Percentiles rank a stretch among this genome's conserved stretches.
Conservation (phyloP, 2,113 vertebrate genomes). For the pig (Sus scrofa) region DNA sequence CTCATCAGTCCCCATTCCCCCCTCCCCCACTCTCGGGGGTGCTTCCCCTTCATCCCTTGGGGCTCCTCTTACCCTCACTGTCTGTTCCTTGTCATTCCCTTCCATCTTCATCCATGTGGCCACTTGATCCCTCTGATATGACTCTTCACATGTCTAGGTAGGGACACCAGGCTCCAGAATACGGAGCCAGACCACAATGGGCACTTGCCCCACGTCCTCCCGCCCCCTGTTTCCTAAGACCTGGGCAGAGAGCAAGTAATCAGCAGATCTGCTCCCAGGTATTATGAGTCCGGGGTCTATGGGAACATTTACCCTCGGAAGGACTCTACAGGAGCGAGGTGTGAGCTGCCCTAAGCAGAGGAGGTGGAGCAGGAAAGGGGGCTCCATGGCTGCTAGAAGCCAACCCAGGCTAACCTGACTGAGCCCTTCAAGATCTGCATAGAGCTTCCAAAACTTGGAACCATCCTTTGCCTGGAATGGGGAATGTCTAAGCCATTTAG, state of each 20-base stretch:
- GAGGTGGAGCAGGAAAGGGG: accelerated
- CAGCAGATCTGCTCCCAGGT: neutral
- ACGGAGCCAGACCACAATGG: accelerated
- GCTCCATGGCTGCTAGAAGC: neutral
- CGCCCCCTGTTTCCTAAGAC: neutral
- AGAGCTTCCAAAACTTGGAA: neutral
- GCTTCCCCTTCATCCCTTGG: neutral
- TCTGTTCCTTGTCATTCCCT: neutral
- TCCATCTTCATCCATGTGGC: conserved; percentile 4
- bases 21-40: accelerated
- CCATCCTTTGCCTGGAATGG: accelerated
- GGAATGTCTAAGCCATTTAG: accelerated
- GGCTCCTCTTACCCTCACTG: conserved; percentile 14
- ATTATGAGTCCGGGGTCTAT: neutral
- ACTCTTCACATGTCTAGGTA: too few relatives aligned
- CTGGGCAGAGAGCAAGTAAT: neutral
- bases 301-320: neutral
- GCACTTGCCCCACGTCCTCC: accelerated
- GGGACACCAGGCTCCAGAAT: too few relatives aligned
- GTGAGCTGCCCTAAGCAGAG: neutral
- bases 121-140: neutral
- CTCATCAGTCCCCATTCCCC: neutral
- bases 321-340: neutral
- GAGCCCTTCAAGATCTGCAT: neutral
- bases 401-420: accelerated